phyloP scores from a whole-genome alignment of 2,113 vertebrate species.

The Notarius lentiginosus region DNA sequence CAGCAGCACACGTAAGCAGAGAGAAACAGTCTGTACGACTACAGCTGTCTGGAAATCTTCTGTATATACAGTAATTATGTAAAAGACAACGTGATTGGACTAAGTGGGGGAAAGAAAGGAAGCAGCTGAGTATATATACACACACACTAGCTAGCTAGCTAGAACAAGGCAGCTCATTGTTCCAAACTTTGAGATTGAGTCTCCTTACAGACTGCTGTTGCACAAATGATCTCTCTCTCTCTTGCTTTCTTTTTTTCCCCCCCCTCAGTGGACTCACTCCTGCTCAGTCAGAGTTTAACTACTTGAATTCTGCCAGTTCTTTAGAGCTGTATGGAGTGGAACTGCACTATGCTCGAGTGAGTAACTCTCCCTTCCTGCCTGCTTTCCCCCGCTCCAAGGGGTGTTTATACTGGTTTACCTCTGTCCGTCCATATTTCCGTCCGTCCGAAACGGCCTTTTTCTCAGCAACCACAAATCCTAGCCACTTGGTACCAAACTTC shows the following conservation, averaged over 20 bases:
- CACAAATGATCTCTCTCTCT: conserved; percentile 33
- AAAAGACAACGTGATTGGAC: conserved; percentile 21
- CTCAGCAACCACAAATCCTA: too few relatives aligned
- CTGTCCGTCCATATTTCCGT: too few relatives aligned
- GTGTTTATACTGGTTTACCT: too few relatives aligned
- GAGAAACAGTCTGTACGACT: not conserved
- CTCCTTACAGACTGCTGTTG: conserved; percentile 30
- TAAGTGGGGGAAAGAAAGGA: conserved; percentile 22
- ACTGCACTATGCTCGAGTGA: conserved; percentile 98
- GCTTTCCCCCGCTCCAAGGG: too few relatives aligned
- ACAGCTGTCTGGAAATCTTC: conserved; percentile 8
- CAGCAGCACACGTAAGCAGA: conserved; percentile 89
- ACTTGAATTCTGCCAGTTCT: conserved; percentile 91
- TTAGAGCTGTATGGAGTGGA: conserved; percentile 98
- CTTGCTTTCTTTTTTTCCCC: conserved; percentile 16
- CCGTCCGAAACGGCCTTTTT: too few relatives aligned
- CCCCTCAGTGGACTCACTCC: conserved; percentile 85
- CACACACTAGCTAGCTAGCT: not conserved
- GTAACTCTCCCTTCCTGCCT: conserved; percentile 50
- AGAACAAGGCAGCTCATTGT: conserved; percentile 52
- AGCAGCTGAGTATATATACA: conserved; percentile 36
- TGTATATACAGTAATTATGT: not conserved
- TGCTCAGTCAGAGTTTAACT: conserved; percentile 96
- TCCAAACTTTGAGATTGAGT: conserved; percentile 38
- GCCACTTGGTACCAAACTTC: too few relatives aligned